These are phyloP conservation scores for Hippopotamus amphibius DNA, from an alignment of 2,113 vertebrate species.

Conservation along the genomic window DNA sequence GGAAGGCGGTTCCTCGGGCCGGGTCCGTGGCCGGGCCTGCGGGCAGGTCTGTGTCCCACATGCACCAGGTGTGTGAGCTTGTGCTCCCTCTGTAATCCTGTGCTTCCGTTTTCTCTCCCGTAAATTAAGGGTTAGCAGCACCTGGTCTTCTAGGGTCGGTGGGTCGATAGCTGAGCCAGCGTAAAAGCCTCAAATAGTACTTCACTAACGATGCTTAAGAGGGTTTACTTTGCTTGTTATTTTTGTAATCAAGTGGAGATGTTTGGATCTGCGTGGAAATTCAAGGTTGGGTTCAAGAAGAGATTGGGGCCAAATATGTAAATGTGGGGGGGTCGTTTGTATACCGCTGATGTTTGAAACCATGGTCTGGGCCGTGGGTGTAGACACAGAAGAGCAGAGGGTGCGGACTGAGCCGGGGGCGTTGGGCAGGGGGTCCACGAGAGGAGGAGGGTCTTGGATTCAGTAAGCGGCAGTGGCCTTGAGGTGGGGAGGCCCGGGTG, in stretches of 20 bases:
- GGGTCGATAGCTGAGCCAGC: neutral
- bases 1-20: neutral
- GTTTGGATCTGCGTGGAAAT: neutral
- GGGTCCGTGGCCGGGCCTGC: fast-evolving
- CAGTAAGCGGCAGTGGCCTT: neutral
- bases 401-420: neutral
- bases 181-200: neutral
- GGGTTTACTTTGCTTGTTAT: neutral
- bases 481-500: neutral
- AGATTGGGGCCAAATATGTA: neutral
- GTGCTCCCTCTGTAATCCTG: neutral
- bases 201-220: neutral
- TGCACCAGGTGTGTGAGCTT: fast-evolving
- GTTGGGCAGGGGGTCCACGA: neutral
- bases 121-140: neutral
- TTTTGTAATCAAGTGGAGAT: slow-evolving; percentile 30
- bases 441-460: neutral
- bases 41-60: fast-evolving
- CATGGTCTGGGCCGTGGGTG: neutral
- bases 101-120: neutral
- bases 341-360: neutral
- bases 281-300: slow-evolving; percentile 28
- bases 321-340: neutral
- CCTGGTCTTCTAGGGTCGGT: neutral
- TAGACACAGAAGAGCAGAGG: neutral